phyloP scores from a whole-genome alignment of 2,113 vertebrate genomes.

The Xiphophorus couchianus region DNA sequence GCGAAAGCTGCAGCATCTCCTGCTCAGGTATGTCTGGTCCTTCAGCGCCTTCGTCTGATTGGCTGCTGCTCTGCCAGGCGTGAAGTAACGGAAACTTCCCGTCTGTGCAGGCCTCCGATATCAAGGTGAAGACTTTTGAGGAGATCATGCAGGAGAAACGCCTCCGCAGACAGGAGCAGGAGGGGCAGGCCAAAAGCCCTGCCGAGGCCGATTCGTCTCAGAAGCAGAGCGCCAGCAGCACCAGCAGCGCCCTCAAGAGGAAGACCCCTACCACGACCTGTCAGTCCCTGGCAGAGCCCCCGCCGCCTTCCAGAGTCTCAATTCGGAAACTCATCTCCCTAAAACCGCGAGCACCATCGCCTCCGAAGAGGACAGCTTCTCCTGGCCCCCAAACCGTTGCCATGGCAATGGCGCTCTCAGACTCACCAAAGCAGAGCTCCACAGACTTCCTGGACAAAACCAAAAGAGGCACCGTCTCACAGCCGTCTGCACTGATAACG shows the following conservation, averaged over 20 bases:
- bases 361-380: background rate
- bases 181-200: slow-evolving; percentile 58
- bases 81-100: background rate
- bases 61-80: background rate
- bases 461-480: background rate
- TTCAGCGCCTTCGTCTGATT: background rate
- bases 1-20: background rate
- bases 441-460: slow-evolving; percentile 10
- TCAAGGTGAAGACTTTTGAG: slow-evolving; percentile 88
- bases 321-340: slow-evolving; percentile 39
- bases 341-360: slow-evolving; percentile 35
- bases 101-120: slow-evolving; percentile 45
- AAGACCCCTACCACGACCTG: slow-evolving; percentile 28
- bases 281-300: background rate
- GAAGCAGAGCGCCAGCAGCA: background rate
- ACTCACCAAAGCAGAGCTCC: slow-evolving; percentile 16
- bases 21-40: slow-evolving; percentile 51
- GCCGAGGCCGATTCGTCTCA: slow-evolving; percentile 9
- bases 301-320: slow-evolving; percentile 14
- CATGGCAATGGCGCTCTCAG: background rate
- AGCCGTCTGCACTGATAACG: slow-evolving; percentile 10
- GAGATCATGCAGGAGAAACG: slow-evolving; percentile 87
- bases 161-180: slow-evolving; percentile 77
- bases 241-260: slow-evolving; percentile 13
- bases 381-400: background rate